Evolutionary conservation across 2,797 vertebrate species (phyloP).

Genomic region (Arnoldichthys spilopterus): DNA sequence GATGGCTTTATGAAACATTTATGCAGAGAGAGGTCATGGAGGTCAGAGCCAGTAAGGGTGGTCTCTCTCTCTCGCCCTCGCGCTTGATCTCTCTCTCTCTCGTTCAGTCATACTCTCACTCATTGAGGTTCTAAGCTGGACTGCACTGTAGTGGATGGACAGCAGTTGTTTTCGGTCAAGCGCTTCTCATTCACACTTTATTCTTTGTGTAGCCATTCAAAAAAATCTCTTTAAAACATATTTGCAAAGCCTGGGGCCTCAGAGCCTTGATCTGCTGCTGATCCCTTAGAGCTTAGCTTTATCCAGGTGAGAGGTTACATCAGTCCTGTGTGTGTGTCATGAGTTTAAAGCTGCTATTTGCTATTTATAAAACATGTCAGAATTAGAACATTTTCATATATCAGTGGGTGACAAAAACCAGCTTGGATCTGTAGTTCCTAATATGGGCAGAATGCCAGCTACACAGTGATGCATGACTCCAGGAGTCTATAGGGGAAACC

Average conservation of each 20-base stretch:
- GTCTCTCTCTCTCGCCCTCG: not conserved
- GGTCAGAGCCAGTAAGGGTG: slow-evolving; percentile 12
- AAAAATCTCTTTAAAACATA: not conserved
- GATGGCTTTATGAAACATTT: slow-evolving; percentile 28
- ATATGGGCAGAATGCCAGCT: no score
- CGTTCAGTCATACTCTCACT: not conserved
- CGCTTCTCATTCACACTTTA: not conserved
- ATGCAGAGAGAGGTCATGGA: slow-evolving; percentile 11
- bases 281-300: slow-evolving; percentile 29
- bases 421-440: no score
- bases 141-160: not conserved
- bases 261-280: slow-evolving; percentile 43
- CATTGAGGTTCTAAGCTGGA: not conserved
- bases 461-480: no score
- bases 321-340: slow-evolving; percentile 61
- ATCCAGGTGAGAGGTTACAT: slow-evolving; percentile 47
- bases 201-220: not conserved
- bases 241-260: slow-evolving; percentile 28
- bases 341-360: slow-evolving; percentile 39
- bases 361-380: no score
- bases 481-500: no score
- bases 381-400: no score
- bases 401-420: no score
- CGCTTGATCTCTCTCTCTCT: not conserved
- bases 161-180: not conserved